Percentiles rank a stretch among this genome's conserved stretches.
Conservation (phyloP, 2,797 vertebrate species). For the Glossophaga mutica region DNA sequence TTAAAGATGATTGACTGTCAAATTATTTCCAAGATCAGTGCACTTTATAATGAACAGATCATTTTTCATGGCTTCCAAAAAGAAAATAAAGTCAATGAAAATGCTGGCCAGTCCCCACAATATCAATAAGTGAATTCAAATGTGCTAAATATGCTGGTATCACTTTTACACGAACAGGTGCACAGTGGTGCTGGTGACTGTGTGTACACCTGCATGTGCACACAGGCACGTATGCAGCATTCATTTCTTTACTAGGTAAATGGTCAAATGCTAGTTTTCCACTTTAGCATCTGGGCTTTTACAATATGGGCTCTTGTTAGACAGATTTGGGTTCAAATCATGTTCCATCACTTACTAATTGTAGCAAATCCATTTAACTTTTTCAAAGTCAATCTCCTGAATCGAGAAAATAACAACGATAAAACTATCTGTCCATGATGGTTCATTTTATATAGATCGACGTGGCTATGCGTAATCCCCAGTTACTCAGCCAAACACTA, state of each 20-base stretch:
- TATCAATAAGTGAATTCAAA: slow-evolving; percentile 5
- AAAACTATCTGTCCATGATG: not conserved
- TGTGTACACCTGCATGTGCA: not conserved
- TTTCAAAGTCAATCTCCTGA: not conserved
- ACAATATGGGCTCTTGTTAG: not conserved
- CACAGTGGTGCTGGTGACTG: not conserved
- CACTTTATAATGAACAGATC: slow-evolving; percentile 45
- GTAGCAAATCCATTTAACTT: not conserved
- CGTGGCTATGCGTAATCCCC: not conserved
- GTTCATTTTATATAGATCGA: not conserved
- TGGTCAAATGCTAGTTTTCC: not conserved
- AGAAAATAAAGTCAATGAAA: slow-evolving; percentile 38
- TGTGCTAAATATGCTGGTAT: not conserved
- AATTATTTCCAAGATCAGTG: slow-evolving; percentile 57
- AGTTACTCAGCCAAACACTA: not conserved
- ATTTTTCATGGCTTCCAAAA: slow-evolving; percentile 15
- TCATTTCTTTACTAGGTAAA: not conserved
- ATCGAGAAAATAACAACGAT: not conserved
- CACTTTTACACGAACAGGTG: not conserved
- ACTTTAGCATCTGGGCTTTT: not conserved
- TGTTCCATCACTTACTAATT: not conserved
- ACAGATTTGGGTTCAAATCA: not conserved
- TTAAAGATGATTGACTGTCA: slow-evolving; percentile 39
- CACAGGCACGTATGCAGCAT: not conserved
- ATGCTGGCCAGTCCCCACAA: not conserved